Evolutionary conservation across 2,888 invertebrate genomes (phyloP).

Genomic region (Acanthosepion pharaonis): DNA sequence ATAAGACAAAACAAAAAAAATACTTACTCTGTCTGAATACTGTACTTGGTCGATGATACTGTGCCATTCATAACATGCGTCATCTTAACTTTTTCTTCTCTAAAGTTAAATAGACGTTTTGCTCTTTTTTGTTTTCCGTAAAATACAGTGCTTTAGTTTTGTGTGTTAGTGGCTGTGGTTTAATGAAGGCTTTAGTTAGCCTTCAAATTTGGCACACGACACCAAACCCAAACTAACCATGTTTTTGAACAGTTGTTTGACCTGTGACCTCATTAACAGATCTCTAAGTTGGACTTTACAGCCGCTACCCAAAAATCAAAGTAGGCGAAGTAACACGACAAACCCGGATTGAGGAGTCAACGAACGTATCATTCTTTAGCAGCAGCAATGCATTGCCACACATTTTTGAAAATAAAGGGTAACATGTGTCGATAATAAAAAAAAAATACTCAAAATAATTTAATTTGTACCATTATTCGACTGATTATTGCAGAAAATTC

Average conservation of each 20-base stretch:
- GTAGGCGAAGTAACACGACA: no score
- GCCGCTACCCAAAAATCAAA: background rate
- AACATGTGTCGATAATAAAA: no score
- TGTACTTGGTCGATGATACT: background rate
- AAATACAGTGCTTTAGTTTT: background rate
- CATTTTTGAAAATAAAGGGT: no score
- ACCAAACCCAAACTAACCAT: background rate
- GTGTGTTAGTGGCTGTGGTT: background rate
- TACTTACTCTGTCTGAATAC: background rate
- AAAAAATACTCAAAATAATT: no score
- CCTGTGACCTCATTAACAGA: background rate
- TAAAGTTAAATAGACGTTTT: background rate
- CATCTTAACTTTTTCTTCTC: background rate
- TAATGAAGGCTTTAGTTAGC: background rate
- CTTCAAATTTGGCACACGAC: conserved; percentile 12
- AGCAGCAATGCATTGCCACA: no score
- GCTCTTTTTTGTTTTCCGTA: background rate
- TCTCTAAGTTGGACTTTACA: background rate
- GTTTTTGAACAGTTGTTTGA: background rate
- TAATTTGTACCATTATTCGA: no score
- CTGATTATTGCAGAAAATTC: no score
- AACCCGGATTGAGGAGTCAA: no score
- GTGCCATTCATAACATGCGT: background rate
- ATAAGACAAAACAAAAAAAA: background rate
- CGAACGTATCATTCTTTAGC: no score